Conservation (phyloP, 2,113 vertebrate genomes). For the Labeo catla region DNA sequence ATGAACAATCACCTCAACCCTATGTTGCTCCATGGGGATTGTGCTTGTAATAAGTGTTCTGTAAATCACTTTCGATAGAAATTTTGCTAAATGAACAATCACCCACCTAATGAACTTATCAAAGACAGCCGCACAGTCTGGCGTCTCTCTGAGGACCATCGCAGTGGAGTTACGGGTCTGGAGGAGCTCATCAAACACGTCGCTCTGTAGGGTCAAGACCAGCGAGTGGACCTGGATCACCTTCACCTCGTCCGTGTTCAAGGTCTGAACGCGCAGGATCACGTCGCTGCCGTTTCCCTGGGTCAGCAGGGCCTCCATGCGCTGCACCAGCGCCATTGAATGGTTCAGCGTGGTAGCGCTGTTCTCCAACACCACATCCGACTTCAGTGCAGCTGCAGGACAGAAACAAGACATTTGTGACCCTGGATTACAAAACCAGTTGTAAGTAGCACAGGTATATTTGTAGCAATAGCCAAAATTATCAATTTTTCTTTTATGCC, state of each 20-base stretch:
- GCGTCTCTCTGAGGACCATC: slow-evolving; percentile 71
- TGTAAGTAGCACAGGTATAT: no score
- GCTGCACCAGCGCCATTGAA: slow-evolving; percentile 86
- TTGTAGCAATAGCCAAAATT: no score
- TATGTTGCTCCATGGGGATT: neutral
- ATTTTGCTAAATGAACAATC: neutral
- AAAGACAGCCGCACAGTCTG: slow-evolving; percentile 77
- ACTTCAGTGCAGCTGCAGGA: slow-evolving; percentile 81
- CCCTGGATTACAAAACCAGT: no score
- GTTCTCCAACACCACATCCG: slow-evolving; percentile 74
- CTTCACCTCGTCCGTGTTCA: slow-evolving; percentile 79
- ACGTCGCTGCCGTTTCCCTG: slow-evolving; percentile 81
- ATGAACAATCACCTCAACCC: neutral
- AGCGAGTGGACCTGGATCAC: slow-evolving; percentile 82
- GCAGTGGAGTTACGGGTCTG: slow-evolving; percentile 73
- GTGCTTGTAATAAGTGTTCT: neutral
- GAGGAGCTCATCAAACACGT: slow-evolving; percentile 79
- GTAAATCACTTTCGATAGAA: neutral
- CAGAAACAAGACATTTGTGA: neutral
- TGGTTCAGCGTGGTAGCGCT: slow-evolving; percentile 85
- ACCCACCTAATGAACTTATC: slow-evolving; percentile 84
- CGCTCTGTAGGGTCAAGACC: slow-evolving; percentile 83
- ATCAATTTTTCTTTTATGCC: no score
- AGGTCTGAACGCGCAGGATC: slow-evolving; percentile 76
- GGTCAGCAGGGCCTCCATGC: slow-evolving; percentile 79